phyloP scores from a whole-genome alignment of 2,888 invertebrate species.

The Cephus pygmeus region DNA sequence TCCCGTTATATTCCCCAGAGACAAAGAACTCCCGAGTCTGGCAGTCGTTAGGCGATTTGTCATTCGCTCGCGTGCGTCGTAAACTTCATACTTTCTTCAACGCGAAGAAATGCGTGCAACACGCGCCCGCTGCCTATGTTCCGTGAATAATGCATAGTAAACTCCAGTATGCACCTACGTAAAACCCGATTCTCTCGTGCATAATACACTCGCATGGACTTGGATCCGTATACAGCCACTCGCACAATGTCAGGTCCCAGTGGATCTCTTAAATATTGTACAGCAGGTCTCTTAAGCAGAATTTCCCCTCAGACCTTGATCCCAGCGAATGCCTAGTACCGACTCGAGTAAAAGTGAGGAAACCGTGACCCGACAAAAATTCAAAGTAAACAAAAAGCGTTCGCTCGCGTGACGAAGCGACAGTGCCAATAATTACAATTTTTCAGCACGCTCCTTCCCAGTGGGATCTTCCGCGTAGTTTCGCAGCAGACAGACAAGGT shows the following conservation, averaged over 20 bases:
- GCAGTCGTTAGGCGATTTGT: conserved; percentile 24
- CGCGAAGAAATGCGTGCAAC: conserved; percentile 23
- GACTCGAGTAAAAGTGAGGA: background rate
- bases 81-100: conserved; percentile 17
- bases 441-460: background rate
- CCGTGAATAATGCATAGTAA: conserved; percentile 31
- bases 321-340: background rate
- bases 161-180: conserved; percentile 10
- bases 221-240: background rate
- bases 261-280: background rate
- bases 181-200: background rate
- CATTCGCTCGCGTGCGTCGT: conserved; percentile 14
- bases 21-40: conserved; percentile 31
- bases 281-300: background rate
- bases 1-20: background rate
- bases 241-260: background rate
- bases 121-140: conserved; percentile 18
- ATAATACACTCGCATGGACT: background rate
- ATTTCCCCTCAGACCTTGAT: background rate
- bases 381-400: background rate
- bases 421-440: background rate
- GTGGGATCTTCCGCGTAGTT: background rate
- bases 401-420: background rate
- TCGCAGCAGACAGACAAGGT: background rate
- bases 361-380: background rate